Conservation (phyloP, 2,888 invertebrate genomes). For the Pseudococcus longispinus region DNA sequence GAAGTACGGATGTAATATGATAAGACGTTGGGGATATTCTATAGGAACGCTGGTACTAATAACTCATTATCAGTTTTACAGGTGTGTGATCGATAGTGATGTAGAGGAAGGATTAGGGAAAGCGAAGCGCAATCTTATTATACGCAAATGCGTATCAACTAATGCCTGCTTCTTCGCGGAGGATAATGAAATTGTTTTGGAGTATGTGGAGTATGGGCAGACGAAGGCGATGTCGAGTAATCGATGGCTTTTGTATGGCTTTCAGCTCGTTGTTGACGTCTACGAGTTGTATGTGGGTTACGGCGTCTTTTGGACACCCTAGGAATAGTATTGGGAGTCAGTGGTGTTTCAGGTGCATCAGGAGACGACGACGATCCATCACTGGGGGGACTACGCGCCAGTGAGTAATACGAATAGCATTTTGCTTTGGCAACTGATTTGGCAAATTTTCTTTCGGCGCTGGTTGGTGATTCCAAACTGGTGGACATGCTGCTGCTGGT, state of each 20-base stretch:
- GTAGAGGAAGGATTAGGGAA: no score
- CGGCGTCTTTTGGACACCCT: slow-evolving; percentile 61
- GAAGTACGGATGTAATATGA: no score
- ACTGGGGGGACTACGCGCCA: slow-evolving; percentile 61
- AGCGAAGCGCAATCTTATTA: no score
- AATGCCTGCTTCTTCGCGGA: slow-evolving; percentile 21
- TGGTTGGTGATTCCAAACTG: slow-evolving; percentile 54
- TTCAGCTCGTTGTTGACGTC: slow-evolving; percentile 46
- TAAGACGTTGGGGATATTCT: no score
- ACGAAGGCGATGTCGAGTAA: slow-evolving; percentile 30
- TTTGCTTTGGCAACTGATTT: slow-evolving; percentile 60
- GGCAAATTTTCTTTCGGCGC: slow-evolving; percentile 53
- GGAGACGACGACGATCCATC: slow-evolving; percentile 61
- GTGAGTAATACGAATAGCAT: slow-evolving; percentile 62
- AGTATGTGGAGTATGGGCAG: slow-evolving; percentile 20
- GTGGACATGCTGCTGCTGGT: slow-evolving; percentile 56
- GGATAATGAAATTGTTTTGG: slow-evolving; percentile 34
- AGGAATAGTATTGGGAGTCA: slow-evolving; percentile 61
- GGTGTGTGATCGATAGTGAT: no score
- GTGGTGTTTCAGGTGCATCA: slow-evolving; percentile 60
- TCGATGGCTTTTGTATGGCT: neutral
- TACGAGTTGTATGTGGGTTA: slow-evolving; percentile 58
- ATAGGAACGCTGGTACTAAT: no score
- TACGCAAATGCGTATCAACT: no score
- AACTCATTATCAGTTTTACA: no score